phyloP scores from a whole-genome alignment of 2,797 vertebrate species.

The Thalassophryne amazonica region DNA sequence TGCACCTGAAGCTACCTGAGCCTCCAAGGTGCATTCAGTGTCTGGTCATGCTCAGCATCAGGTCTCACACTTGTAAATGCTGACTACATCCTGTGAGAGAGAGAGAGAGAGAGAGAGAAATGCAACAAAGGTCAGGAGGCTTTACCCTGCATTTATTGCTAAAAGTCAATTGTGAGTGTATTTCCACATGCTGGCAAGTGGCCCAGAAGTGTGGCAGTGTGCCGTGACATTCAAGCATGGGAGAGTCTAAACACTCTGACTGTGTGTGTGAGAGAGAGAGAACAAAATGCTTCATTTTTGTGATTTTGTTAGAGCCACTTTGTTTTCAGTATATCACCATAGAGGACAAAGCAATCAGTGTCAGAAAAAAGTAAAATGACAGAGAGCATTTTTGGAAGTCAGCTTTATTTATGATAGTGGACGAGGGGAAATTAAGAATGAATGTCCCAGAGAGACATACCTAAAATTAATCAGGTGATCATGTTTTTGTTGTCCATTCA shows the following conservation, averaged over 20 bases:
- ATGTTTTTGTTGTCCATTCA: too few species aligned
- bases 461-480: slow-evolving; percentile 47
- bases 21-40: slow-evolving; percentile 7
- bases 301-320: slow-evolving; percentile 37
- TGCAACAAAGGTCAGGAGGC: slow-evolving; percentile 17
- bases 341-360: slow-evolving; percentile 20
- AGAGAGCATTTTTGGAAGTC: slow-evolving; percentile 58
- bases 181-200: slow-evolving; percentile 8
- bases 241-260: not conserved
- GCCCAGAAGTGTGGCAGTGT: slow-evolving; percentile 15
- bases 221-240: slow-evolving; percentile 19
- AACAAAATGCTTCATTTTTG: slow-evolving; percentile 9
- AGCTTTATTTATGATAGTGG: slow-evolving; percentile 31
- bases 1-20: slow-evolving; percentile 18
- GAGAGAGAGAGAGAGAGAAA: not conserved
- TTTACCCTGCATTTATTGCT: slow-evolving; percentile 9
- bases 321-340: slow-evolving; percentile 14
- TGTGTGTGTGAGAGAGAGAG: not conserved
- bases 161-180: slow-evolving; percentile 28
- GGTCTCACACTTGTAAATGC: not conserved
- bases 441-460: slow-evolving; percentile 34
- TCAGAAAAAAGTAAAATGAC: slow-evolving; percentile 16
- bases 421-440: slow-evolving; percentile 17
- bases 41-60: not conserved
- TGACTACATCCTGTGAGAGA: not conserved